Conservation (phyloP, 2,113 vertebrate species). For the Hemicordylus capensis region DNA sequence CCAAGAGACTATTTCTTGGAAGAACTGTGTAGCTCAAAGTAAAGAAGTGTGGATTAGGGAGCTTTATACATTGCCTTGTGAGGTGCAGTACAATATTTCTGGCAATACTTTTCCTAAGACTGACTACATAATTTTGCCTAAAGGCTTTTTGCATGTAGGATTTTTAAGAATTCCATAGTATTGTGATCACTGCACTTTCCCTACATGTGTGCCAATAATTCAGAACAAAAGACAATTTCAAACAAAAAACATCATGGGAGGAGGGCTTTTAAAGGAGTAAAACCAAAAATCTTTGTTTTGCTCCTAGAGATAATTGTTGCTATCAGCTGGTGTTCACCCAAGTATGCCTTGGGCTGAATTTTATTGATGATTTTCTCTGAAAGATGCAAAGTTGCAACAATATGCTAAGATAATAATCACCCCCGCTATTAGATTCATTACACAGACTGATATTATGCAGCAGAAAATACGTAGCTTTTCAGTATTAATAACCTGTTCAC, state of each 20-base stretch:
- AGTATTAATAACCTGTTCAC: constrained; percentile 11
- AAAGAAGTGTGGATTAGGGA: not conserved
- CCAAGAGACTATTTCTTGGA: constrained; percentile 35
- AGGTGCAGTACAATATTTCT: constrained; percentile 3
- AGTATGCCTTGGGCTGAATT: not conserved
- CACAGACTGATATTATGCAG: not conserved
- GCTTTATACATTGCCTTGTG: not conserved
- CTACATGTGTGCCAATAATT: constrained; percentile 18
- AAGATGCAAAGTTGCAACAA: constrained; percentile 8
- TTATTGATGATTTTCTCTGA: constrained; percentile 37
- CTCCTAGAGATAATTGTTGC: not conserved
- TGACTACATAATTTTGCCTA: constrained; percentile 31
- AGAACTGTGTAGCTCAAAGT: constrained; percentile 25
- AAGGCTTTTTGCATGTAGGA: not conserved
- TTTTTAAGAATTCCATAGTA: constrained; percentile 11
- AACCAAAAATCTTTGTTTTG: not conserved
- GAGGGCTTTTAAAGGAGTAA: constrained; percentile 16
- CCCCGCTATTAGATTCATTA: not conserved
- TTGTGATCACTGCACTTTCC: constrained; percentile 3
- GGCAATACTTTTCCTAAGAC: not conserved
- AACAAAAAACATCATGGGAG: not conserved
- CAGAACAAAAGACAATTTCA: constrained; percentile 9
- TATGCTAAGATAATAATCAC: not conserved
- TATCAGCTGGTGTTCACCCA: not conserved
- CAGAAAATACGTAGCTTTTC: constrained; percentile 12